phyloP scores from a whole-genome alignment of 2,797 vertebrate species.

The Ciconia nigra region DNA sequence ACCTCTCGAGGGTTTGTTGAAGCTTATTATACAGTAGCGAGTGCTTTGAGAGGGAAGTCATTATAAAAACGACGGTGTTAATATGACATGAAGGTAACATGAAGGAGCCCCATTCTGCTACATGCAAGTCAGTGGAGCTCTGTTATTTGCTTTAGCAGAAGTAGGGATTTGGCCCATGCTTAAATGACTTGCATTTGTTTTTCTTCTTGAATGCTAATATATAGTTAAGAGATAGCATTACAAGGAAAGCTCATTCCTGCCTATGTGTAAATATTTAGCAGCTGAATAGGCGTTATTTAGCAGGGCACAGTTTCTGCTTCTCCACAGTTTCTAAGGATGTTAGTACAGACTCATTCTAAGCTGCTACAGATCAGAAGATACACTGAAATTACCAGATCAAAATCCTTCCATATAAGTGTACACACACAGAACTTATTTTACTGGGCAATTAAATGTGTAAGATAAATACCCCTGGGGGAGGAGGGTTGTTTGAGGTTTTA shows the following conservation, averaged over 20 bases:
- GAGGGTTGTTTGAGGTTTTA: conserved; percentile 56
- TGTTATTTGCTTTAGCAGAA: neutral
- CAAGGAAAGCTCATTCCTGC: neutral
- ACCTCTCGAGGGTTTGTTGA: neutral
- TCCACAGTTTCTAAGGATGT: neutral
- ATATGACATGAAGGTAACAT: neutral
- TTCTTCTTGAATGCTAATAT: conserved; percentile 31
- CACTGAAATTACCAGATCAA: conserved; percentile 23
- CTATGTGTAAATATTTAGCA: conserved; percentile 38
- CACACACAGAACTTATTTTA: conserved; percentile 45
- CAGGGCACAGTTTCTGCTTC: conserved; percentile 5
- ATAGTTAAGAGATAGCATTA: conserved; percentile 2
- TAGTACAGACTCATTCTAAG: neutral
- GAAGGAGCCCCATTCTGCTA: neutral
- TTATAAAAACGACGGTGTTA: neutral
- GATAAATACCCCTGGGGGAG: conserved; percentile 57
- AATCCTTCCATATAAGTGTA: conserved; percentile 17
- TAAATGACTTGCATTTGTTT: conserved; percentile 26
- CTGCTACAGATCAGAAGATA: conserved; percentile 37
- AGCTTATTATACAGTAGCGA: neutral
- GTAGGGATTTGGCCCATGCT: conserved; percentile 3
- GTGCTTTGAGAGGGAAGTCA: neutral
- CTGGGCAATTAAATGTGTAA: conserved; percentile 53
- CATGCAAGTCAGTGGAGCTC: neutral
- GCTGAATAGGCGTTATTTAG: neutral